Base-by-base conservation (phyloP, 2,113 vertebrate genomes). In the Hemibagrus wyckioides region DNA sequence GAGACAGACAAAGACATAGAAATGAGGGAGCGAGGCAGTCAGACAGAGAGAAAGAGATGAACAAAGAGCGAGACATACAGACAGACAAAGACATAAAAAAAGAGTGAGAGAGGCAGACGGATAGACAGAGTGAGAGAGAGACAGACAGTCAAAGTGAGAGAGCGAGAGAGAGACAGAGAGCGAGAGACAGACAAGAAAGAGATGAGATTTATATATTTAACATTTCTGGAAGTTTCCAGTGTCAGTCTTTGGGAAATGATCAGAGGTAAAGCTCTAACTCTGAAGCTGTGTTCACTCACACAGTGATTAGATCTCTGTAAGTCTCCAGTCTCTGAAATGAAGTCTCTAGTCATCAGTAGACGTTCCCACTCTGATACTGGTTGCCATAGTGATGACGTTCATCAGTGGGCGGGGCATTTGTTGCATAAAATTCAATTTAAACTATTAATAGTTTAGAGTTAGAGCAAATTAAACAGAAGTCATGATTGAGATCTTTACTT, bases 91-190 rank as follows among this genome's bases (percentile, higher is more conserved):
- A n/a, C n/a, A n/a, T n/a, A n/a, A n/a, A n/a, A n/a, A n/a, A n/a
- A 57, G 14, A 57, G 41, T 44, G 3, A 75, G 71, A 44, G 21
- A 11, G 39, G 23, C 1, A 13, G 98, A 98, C 91, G 94, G 96
- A 90, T 6, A 75, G 21, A 28, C 9, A 28, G 41, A 48, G 2
- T 28, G 41, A 48, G 3, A 19, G 59, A 6, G 11, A 44, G 69
- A 73, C 21, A 73, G 69, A 25, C 10, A 4, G 25, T 88, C 94
- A 94, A 0, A 97, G 98, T 99, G 92, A 94, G 96, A 90, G 9
- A 48, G 21, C 28, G 71, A 48, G 10, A 48, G 23, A 28, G 10
- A 48, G 11, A 11, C 0, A 44, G 39, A 75, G 71, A 44, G 25
- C 11, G 98, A 99, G 92, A 94, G 96, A 90, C 7, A 75, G 39